Percentiles rank a stretch among this genome's conserved stretches.
These are phyloP conservation scores for Xiphophorus hellerii DNA, from an alignment of 2,113 vertebrate genomes.

Conservation along the genomic window DNA sequence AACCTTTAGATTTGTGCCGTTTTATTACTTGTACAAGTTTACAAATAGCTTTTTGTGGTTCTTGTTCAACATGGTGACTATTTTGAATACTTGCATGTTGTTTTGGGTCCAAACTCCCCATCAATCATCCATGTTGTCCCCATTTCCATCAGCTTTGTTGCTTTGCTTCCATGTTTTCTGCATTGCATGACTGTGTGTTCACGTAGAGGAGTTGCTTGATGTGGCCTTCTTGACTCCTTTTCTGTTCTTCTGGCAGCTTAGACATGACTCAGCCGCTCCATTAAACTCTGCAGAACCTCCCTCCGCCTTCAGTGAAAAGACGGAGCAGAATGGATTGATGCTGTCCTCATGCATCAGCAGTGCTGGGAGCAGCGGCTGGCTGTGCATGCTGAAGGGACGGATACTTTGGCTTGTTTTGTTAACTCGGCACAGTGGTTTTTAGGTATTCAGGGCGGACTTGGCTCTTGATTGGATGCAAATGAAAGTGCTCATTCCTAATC, in stretches of 20 bases:
- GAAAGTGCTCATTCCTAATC: too few relatives aligned
- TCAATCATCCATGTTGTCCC: conserved; percentile 21
- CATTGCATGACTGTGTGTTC: neutral
- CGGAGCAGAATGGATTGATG: conserved; percentile 43
- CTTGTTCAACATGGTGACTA: neutral
- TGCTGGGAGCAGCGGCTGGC: conserved; percentile 17
- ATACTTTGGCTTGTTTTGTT: neutral
- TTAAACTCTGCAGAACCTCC: conserved; percentile 23
- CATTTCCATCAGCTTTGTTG: conserved; percentile 12
- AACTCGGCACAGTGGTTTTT: too few relatives aligned
- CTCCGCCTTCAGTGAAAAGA: conserved; percentile 30
- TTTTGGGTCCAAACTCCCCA: conserved; percentile 9
- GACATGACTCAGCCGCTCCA: conserved; percentile 46
- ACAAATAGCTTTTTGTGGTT: neutral
- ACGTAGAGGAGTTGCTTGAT: neutral
- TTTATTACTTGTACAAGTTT: too few relatives aligned
- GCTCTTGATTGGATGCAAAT: too few relatives aligned
- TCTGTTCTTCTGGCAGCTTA: conserved; percentile 17
- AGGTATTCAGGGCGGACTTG: too few relatives aligned
- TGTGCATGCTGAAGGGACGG: neutral
- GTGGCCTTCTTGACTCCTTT: neutral
- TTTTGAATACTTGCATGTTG: neutral
- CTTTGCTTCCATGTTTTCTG: conserved; percentile 1
- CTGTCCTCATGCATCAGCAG: conserved; percentile 22
- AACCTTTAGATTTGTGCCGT: neutral